Evolutionary conservation across 2,797 vertebrate genomes (phyloP), one percentile per base, ranked within the genome.

Genomic region (Gila robusta): DNA sequence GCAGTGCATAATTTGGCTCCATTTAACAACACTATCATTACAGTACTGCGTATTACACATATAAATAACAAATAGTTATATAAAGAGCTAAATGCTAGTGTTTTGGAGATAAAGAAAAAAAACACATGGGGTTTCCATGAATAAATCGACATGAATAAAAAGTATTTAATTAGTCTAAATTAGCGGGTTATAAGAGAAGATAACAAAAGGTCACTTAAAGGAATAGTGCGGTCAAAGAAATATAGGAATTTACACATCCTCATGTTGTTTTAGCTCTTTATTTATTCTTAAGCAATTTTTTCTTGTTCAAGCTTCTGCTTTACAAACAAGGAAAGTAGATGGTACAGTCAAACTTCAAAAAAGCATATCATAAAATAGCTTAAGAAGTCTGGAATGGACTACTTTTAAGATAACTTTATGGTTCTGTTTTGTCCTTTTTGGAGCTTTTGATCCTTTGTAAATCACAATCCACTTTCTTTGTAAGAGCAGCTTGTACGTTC

Each of bases 1-100:
- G 84, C 78, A 81, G 84, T 12, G 70, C 41, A 54, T 64, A 66
- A 81, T 86, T 86, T 81, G 35, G 44, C 44, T 74, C 70, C 41
- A 72, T 73, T 73, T 72, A 86, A 62, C 77, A 73, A 73, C 69
- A 52, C 78, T 28, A 80, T 80, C 28, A 85, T 71, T 72, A 54
- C 78, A 81, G 79, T 32, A 39, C 32, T 39, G 70, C 6, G 23
- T 47, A 72, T 64, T 10, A 3, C 21, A 85, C 56, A 66, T 37
- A 66, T 66, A 85, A 62, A 81, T 80, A 73, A 39, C 12, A 1
- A 26, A 72, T 67, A 11, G 10, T 70, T 47, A 32, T 39, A 35
- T 79, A 44, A 28, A 79, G 26, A 9, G 56, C 16, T 76, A 83
- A 77, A 83, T 35, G 2, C 72, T 67, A 32, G 23, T 41, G 73